Conservation (phyloP, 2,797 vertebrate genomes). For the Tiaroga cobitis region DNA sequence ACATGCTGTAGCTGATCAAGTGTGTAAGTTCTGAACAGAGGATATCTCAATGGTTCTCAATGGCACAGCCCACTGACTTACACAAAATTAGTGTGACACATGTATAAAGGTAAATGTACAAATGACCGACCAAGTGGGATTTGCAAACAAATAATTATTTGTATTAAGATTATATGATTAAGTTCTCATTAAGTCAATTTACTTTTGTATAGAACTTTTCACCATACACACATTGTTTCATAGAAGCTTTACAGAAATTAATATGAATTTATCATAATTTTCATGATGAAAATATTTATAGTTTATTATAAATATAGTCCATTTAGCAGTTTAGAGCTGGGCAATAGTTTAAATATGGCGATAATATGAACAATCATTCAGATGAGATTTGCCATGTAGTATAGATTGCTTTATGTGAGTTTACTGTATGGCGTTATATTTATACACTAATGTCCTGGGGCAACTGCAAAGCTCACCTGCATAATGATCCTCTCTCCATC, state of each 20-base stretch:
- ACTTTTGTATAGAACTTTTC: not conserved
- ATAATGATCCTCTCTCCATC: conserved; percentile 93
- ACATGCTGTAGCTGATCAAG: not conserved
- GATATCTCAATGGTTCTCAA: not conserved
- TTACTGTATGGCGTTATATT: not conserved
- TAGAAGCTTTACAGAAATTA: not conserved
- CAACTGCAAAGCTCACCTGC: conserved; percentile 69
- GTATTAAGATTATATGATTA: not conserved
- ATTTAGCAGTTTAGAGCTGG: not conserved
- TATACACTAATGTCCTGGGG: not conserved
- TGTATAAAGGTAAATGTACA: not conserved
- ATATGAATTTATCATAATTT: not conserved
- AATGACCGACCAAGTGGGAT: not conserved
- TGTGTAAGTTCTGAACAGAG: not conserved
- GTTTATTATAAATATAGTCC: not conserved
- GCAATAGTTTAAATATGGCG: not conserved
- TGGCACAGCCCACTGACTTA: not conserved
- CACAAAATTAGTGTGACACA: not conserved
- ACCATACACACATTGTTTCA: not conserved
- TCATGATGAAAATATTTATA: not conserved
- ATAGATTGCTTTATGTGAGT: not conserved
- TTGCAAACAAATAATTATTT: not conserved
- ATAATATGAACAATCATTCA: not conserved
- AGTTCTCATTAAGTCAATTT: too few relatives aligned
- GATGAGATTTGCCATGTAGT: not conserved